Conservation (phyloP, 2,113 vertebrate species). For the Saccopteryx bilineata region DNA sequence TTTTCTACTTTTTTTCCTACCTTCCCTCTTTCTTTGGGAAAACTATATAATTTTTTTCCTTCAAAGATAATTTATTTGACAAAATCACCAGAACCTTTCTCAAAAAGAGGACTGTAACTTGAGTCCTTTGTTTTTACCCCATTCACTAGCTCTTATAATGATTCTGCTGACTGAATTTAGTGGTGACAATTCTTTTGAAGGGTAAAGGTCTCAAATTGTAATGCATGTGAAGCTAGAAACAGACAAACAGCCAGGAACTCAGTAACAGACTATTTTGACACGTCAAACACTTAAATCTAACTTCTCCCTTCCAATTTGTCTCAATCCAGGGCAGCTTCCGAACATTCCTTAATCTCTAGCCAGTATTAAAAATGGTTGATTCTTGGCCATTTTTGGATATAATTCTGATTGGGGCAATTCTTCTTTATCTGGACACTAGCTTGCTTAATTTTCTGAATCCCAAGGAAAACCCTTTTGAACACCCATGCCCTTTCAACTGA, state of each 20-base stretch:
- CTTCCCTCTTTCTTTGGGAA: neutral
- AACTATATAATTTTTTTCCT: neutral
- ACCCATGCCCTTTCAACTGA: neutral
- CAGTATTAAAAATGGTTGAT: neutral
- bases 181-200: neutral
- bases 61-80: neutral
- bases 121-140: neutral
- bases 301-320: neutral
- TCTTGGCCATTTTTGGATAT: neutral
- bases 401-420: neutral
- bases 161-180: neutral
- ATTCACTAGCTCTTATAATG: neutral
- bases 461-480: neutral
- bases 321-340: neutral
- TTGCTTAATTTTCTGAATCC: neutral
- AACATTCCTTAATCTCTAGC: neutral
- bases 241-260: neutral
- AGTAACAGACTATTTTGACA: neutral
- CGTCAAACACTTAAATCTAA: neutral
- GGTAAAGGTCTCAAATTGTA: neutral
- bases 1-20: neutral
- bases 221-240: neutral
- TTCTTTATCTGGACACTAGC: neutral
- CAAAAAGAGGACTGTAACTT: neutral
- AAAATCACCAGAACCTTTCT: neutral